These are phyloP conservation scores for Thereva unica DNA, from an alignment of 2,888 invertebrate genomes.

Conservation along the genomic window DNA sequence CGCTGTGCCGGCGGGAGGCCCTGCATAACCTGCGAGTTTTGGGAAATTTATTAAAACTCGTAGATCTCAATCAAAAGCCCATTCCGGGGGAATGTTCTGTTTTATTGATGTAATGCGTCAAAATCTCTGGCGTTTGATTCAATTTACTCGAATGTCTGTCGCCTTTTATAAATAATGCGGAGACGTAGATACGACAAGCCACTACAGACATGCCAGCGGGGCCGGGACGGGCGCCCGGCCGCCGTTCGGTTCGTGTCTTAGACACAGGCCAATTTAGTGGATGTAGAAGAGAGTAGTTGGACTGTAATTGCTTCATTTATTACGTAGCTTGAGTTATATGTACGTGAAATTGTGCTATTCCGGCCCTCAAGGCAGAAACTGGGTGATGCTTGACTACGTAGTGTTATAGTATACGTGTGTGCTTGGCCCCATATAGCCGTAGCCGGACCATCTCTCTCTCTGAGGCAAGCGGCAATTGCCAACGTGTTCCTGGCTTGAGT, in stretches of 20 bases:
- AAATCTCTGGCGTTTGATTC: constrained; percentile 42
- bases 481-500: constrained; percentile 38
- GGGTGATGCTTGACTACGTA: too few species aligned
- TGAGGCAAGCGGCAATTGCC: constrained; percentile 25
- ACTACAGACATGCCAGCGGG: constrained; percentile 13
- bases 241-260: constrained; percentile 13
- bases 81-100: constrained; percentile 38
- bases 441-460: constrained; percentile 7
- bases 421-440: too few species aligned
- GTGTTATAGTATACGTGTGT: too few species aligned
- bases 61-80: constrained; percentile 42
- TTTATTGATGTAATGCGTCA: constrained; percentile 43
- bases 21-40: neutral
- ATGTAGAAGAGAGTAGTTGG: constrained; percentile 40
- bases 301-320: constrained; percentile 42
- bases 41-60: constrained; percentile 39
- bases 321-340: constrained; percentile 36
- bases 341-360: constrained; percentile 24
- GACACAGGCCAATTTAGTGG: constrained; percentile 33
- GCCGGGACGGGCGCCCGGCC: constrained; percentile 15
- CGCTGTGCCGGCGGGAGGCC: neutral
- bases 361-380: constrained; percentile 1
- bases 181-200: constrained; percentile 23
- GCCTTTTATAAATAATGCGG: constrained; percentile 38
- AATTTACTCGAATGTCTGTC: constrained; percentile 40